These are phyloP conservation scores for Tetraneura akinire DNA, from an alignment of 1,140 invertebrate genomes.

Conservation along the genomic window DNA sequence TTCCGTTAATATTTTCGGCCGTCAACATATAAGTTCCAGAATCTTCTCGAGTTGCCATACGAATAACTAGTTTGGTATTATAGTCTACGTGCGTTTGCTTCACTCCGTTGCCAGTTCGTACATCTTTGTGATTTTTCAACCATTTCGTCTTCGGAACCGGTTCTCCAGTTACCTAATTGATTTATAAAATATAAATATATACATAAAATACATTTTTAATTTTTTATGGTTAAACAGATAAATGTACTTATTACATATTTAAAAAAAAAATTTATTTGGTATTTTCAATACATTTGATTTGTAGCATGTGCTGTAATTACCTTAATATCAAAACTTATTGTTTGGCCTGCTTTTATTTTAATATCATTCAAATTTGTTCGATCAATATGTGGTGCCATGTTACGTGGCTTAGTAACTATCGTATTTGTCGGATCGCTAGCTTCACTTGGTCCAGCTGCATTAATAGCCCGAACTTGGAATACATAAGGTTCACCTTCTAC, in stretches of 20 bases:
- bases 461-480: constrained; percentile 87
- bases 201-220: too few relatives aligned
- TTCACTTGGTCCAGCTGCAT: constrained; percentile 90
- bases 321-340: constrained; percentile 79
- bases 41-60: constrained; percentile 82
- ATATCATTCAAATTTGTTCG: constrained; percentile 82
- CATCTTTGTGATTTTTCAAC: constrained; percentile 74
- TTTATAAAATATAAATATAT: not conserved
- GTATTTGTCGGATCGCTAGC: constrained; percentile 84
- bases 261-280: too few relatives aligned
- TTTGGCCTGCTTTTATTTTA: constrained; percentile 86
- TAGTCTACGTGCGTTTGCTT: constrained; percentile 85
- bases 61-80: constrained; percentile 83
- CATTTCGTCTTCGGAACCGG: constrained; percentile 88
- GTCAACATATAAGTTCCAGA: constrained; percentile 88
- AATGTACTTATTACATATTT: too few relatives aligned
- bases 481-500: constrained; percentile 89
- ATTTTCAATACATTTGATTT: too few relatives aligned
- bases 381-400: constrained; percentile 84
- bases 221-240: too few relatives aligned
- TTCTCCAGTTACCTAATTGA: constrained; percentile 73
- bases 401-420: constrained; percentile 86
- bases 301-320: constrained; percentile 56
- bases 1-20: constrained; percentile 91
- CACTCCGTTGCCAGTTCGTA: constrained; percentile 69